phyloP scores from a whole-genome alignment of 64 coral and sea anemone species.

The Astreopora myriophthalma region DNA sequence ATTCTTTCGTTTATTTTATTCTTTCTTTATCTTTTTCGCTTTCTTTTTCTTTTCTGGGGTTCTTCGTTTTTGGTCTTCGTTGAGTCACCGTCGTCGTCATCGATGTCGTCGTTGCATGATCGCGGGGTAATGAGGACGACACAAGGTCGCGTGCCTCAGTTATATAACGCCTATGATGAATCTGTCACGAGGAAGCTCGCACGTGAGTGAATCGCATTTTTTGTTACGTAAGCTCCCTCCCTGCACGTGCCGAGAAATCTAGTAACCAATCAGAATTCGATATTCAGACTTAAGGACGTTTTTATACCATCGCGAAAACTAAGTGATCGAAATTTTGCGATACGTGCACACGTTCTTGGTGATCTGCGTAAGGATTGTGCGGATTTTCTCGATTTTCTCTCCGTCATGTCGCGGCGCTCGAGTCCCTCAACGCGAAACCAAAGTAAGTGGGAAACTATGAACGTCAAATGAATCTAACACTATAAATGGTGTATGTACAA shows the following conservation, averaged over 20 bases:
- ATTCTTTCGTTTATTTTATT: too few species aligned
- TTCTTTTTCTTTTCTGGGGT: too few species aligned
- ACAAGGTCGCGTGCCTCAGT: background rate
- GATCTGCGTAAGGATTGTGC: background rate
- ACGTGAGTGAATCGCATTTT: background rate
- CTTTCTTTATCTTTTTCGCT: too few species aligned
- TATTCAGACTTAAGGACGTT: background rate
- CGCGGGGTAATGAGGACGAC: background rate
- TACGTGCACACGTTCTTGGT: background rate
- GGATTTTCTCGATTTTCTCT: background rate
- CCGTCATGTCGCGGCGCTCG: background rate
- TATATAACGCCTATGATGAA: background rate
- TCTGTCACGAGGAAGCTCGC: background rate
- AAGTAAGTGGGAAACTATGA: background rate
- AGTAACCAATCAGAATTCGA: background rate
- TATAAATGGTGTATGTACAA: too few species aligned
- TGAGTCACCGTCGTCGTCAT: too few species aligned
- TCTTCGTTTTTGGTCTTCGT: too few species aligned
- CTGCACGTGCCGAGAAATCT: background rate
- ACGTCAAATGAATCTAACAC: too few species aligned
- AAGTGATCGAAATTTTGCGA: background rate
- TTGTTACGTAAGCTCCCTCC: background rate
- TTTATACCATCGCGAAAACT: too few species aligned
- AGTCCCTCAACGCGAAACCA: background rate
- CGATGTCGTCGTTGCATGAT: too few species aligned